Conservation (phyloP, 2,113 vertebrate genomes). For the Lucifuga dentata region DNA sequence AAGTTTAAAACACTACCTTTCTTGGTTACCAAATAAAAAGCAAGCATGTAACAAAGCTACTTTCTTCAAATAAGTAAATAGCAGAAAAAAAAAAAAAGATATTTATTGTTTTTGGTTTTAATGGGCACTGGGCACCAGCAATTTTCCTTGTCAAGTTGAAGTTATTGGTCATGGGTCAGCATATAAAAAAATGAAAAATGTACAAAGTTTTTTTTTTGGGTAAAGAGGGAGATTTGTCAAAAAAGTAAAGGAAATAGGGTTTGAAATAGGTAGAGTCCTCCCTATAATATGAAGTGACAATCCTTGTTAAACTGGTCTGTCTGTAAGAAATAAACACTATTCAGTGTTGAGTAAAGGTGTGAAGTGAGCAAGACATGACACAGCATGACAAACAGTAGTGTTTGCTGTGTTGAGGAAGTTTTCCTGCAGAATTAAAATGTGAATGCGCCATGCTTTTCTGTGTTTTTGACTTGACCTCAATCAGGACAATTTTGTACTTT, state of each 20-base stretch:
- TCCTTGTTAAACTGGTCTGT: conserved; percentile 25
- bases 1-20: too few species aligned
- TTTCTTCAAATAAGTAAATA: conserved; percentile 1
- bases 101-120: conserved; percentile 10
- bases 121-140: too few species aligned
- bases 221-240: too few species aligned
- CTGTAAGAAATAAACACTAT: conserved; percentile 31
- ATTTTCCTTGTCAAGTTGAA: too few species aligned
- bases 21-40: too few species aligned
- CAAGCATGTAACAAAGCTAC: neutral
- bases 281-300: conserved; percentile 22
- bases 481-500: conserved; percentile 20
- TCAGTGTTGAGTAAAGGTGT: conserved; percentile 33
- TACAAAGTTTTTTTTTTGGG: too few species aligned
- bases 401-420: conserved; percentile 59
- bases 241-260: too few species aligned
- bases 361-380: conserved; percentile 39
- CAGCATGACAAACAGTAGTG: conserved; percentile 52
- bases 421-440: conserved; percentile 46
- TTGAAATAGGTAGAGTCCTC: too few species aligned
- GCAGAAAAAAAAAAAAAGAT: conserved; percentile 2
- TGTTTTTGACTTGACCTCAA: conserved; percentile 18
- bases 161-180: too few species aligned
- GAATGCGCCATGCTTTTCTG: neutral
- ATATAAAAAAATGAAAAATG: too few species aligned